Evolutionary conservation across 2,888 invertebrate genomes (phyloP), one percentile per base, ranked within the genome.

Genomic region (Clepsis dumicolana): DNA sequence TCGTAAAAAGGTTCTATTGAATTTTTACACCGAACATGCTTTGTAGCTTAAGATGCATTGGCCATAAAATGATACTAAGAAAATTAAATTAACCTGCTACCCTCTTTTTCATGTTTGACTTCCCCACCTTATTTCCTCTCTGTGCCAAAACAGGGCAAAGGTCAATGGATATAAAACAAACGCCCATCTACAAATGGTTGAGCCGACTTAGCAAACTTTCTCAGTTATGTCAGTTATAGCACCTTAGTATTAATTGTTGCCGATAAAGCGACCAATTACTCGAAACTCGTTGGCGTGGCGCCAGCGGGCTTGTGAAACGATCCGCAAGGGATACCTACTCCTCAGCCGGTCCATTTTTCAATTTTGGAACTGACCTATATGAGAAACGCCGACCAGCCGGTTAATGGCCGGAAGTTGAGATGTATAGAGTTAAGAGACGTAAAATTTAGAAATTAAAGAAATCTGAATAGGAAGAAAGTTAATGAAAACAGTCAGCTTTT

Each of bases 321-420:
- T 59, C 63, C 29, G 57, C 24, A 41, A 68, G 52, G 67, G 50
- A 66, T 62, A 66, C 48, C 48, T 48, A 59, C 63, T 59, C 57
- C 21, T 63, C 64, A 18, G 48, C 52, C 41, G 56, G 32, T 18
- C 63, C 57, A 63, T 59, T 64, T 68, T 68, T 64, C 66, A 44
- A 52, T 65, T 61, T 61, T 50, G 52, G 56, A 57, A 64, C 64
- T 68, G 68, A 68, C 68, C 64, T 64, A 68, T 35, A 68, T 68
- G 38, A 50, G 21, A 57, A 61, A 66, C 35, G 54, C 27, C 32
- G 25, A 8, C 38, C 67, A 62, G 67, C 67, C n/a, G 67, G 52
- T 53, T 61, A 63, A 57, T 63, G 62, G 67, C 67, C 67, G 62
- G 68, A 68, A 64, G 66, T 56, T 21, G 4, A 54, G 48, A 44